Base-by-base conservation (phyloP, 2,888 invertebrate genomes). In the Heliothis peltigera region DNA sequence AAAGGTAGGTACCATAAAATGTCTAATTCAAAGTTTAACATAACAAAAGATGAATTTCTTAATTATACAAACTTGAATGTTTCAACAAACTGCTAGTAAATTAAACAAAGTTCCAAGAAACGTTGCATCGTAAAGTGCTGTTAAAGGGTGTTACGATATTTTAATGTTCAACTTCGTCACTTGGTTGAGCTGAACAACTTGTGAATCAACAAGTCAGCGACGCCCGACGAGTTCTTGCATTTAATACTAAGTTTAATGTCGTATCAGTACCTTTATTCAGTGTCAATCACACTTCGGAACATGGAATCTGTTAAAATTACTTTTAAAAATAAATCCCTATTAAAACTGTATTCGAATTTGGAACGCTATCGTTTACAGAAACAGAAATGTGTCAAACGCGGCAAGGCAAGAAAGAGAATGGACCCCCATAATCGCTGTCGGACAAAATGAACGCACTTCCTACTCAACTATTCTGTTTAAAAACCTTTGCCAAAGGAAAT, bases 401-500 rank as follows among this genome's bases (percentile, higher is more conserved):
- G 70, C 17, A 21, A 44, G 19, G 3, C 19, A 5, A 21, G 8
- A n/a, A 48, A 56, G 22, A 53, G 15, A 56, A 71, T 64, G 64
- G 21, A 65, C 54, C 66, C 49, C 44, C 25, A 21, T 56, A 51
- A 66, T 61, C 25, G 21, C 44, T 7, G 19, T 19, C 15, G 12
- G 51, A 19, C 22, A 18, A 61, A 75, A 77, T 64, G 48, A 75
- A 65, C 74, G 66, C 82, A 88, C 84, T 87, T 86, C 84, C 84
- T 84, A 81, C 82, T 78, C 77, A 79, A 87, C 85, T 88, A 87
- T 79, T 75, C 17, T 81, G 80, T 48, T 48, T 53, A 72, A 75
- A 70, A 80, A 76, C 83, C 77, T 62, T 76, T 78, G 63, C 74
- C 79, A 85, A 85, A 83, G 87, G 84, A 87, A 87, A 86, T 86